Conservation (phyloP, 2,113 vertebrate genomes). For the Ariopsis seemanni region DNA sequence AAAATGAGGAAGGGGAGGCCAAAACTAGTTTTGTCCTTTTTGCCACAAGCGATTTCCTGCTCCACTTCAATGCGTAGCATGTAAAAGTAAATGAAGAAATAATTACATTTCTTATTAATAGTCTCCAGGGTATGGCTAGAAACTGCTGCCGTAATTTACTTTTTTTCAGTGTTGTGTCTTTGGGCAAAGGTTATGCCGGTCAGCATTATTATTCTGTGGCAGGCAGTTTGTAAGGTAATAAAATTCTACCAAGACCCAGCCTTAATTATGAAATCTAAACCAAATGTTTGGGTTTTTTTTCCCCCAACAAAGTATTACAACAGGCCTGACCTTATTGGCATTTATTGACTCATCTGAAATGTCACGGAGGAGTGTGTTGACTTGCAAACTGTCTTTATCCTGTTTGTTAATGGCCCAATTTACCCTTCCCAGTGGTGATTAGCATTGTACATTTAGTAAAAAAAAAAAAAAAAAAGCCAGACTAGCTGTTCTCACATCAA, state of each 20-base stretch:
- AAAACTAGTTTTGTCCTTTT: slow-evolving; percentile 17
- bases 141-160: slow-evolving; percentile 47
- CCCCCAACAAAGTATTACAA: slow-evolving; percentile 1
- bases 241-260: slow-evolving; percentile 20
- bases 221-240: slow-evolving; percentile 44
- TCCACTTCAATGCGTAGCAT: slow-evolving; percentile 36
- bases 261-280: slow-evolving; percentile 26
- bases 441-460: neutral
- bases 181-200: slow-evolving; percentile 49
- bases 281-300: neutral
- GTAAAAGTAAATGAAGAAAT: slow-evolving; percentile 56
- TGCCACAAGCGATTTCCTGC: slow-evolving; percentile 32
- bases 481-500: neutral
- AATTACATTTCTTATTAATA: slow-evolving; percentile 58
- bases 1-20: neutral
- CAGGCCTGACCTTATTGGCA: slow-evolving; percentile 13
- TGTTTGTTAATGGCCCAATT: slow-evolving; percentile 14
- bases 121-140: slow-evolving; percentile 44
- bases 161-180: slow-evolving; percentile 39
- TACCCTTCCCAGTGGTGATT: neutral
- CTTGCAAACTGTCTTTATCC: slow-evolving; percentile 6
- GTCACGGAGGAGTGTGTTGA: slow-evolving; percentile 3
- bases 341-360: slow-evolving; percentile 30
- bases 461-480: neutral
- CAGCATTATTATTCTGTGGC: slow-evolving; percentile 38